Percentiles rank a stretch among this genome's conserved stretches.
Conservation (phyloP, 2,797 vertebrate species). For the Dallia pectoralis region DNA sequence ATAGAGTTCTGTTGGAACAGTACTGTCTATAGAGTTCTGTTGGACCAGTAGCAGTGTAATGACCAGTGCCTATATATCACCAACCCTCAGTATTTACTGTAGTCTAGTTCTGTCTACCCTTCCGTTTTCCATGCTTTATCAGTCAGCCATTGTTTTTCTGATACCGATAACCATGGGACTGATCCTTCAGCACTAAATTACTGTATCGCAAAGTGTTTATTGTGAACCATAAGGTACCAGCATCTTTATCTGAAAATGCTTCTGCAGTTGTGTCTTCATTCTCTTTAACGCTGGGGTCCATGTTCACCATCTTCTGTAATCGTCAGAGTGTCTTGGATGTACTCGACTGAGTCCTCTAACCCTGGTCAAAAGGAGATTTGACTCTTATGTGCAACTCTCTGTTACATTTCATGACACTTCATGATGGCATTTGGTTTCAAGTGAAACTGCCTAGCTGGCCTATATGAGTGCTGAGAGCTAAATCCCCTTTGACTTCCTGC, state of each 20-base stretch:
- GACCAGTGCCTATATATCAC: background rate
- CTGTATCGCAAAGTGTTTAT: background rate
- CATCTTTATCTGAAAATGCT: background rate
- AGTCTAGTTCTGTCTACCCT: background rate
- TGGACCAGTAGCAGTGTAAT: background rate
- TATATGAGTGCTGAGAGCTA: conserved; percentile 18
- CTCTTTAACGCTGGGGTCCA: background rate
- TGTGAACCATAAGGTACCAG: background rate
- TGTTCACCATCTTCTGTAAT: background rate
- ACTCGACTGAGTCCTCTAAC: background rate
- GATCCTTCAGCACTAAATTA: conserved; percentile 23
- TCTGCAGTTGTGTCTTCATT: background rate
- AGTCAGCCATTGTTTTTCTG: conserved; percentile 12
- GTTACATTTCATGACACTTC: conserved; percentile 38
- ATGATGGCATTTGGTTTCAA: conserved; percentile 22
- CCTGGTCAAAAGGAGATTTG: conserved; percentile 2
- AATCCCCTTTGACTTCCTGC: conserved; percentile 10
- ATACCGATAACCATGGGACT: conserved; percentile 28
- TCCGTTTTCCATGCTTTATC: background rate
- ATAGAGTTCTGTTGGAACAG: background rate
- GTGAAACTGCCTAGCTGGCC: conserved; percentile 25
- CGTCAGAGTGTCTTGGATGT: conserved; percentile 13
- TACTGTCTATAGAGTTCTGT: background rate
- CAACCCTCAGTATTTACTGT: background rate
- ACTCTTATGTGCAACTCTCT: conserved; percentile 29